Evolutionary conservation across 2,888 invertebrate genomes (phyloP).

Genomic region (Cataglyphis albicans): DNA sequence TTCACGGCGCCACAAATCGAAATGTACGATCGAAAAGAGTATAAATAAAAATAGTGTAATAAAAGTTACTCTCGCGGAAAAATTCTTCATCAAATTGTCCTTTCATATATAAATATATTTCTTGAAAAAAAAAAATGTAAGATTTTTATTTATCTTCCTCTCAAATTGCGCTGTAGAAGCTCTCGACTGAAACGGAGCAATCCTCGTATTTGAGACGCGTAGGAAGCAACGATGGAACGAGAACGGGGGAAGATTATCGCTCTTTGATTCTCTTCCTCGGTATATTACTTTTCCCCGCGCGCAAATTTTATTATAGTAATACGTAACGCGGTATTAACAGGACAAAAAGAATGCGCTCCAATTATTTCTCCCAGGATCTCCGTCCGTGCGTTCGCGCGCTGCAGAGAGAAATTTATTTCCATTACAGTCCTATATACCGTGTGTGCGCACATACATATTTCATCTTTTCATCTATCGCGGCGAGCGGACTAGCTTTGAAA

Average conservation of each 20-base stretch:
- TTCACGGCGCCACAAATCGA: background rate
- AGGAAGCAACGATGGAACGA: constrained; percentile 5
- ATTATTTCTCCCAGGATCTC: constrained; percentile 38
- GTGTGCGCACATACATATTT: constrained; percentile 44
- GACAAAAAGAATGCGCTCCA: constrained; percentile 45
- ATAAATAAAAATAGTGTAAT: too few species aligned
- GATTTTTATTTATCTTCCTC: background rate
- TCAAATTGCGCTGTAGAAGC: background rate
- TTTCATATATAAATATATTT: background rate
- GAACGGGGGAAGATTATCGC: constrained; percentile 18
- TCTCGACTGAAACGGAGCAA: background rate
- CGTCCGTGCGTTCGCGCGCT: constrained; percentile 1
- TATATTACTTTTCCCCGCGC: background rate
- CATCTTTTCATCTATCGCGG: constrained; percentile 33
- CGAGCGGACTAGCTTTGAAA: constrained; percentile 12
- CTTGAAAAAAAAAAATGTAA: background rate
- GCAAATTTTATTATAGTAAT: constrained; percentile 36
- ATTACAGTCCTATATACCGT: constrained; percentile 35
- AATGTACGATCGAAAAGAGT: background rate
- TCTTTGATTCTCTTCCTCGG: background rate
- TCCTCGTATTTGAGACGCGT: background rate
- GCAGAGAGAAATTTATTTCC: constrained; percentile 49
- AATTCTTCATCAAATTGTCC: background rate
- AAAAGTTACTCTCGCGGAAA: background rate
- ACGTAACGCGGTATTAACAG: constrained; percentile 36